phyloP scores from a whole-genome alignment of 92 coral and sea anemone species.

The Metridium senile region DNA sequence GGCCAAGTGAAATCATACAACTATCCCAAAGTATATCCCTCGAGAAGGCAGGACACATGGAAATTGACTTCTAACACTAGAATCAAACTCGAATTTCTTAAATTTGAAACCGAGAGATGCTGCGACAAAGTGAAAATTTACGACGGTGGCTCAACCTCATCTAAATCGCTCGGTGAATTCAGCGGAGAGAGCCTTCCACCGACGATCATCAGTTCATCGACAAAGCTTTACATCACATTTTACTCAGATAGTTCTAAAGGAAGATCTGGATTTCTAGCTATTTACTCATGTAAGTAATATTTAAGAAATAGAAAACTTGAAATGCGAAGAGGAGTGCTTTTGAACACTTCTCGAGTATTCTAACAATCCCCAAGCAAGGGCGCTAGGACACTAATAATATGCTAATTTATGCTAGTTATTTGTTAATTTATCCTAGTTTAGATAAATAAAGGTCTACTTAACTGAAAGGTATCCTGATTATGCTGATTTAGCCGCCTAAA shows the following conservation, averaged over 20 bases:
- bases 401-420: no score
- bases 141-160: conserved; percentile 27
- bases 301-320: no score
- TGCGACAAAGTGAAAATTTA: conserved; percentile 34
- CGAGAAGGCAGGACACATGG: not conserved
- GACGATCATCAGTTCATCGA: conserved; percentile 32
- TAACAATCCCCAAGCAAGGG: no score
- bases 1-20: not conserved
- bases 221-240: conserved; percentile 22
- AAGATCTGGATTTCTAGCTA: conserved; percentile 12
- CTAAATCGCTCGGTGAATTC: conserved; percentile 25
- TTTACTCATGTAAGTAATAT: conserved; percentile 10
- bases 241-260: conserved; percentile 13
- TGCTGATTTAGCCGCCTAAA: no score
- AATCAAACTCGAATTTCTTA: conserved; percentile 12
- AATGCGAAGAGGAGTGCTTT: no score
- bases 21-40: not conserved
- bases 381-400: no score
- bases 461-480: no score
- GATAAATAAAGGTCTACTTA: no score
- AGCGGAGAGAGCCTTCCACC: conserved; percentile 30
- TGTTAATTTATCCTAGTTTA: no score
- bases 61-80: conserved; percentile 32
- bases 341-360: no score
- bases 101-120: conserved; percentile 27